phyloP scores from a whole-genome alignment of 2,113 vertebrate species.

The Athene cunicularia region DNA sequence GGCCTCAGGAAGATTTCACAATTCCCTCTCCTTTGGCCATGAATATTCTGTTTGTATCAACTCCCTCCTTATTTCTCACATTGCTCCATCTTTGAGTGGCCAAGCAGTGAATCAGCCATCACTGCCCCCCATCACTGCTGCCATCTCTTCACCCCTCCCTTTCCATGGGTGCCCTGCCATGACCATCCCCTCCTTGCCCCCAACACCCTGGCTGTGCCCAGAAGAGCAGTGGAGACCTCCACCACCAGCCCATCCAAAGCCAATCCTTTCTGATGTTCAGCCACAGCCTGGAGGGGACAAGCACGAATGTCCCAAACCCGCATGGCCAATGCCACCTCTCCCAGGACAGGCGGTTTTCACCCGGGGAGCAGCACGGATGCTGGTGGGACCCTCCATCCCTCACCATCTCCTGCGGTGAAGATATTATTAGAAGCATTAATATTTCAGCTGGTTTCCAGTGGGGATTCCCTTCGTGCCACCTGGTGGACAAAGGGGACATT shows the following conservation, averaged over 20 bases:
- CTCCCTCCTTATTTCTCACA: background rate
- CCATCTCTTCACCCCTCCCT: background rate
- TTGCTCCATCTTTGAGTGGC: fast-evolving
- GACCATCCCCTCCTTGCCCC: background rate
- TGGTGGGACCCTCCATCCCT: background rate
- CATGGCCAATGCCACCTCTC: background rate
- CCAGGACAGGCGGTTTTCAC: background rate
- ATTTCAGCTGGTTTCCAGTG: background rate
- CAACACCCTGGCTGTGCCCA: fast-evolving
- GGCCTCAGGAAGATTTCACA: background rate
- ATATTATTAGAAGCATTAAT: background rate
- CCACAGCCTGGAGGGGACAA: background rate
- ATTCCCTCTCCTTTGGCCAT: background rate
- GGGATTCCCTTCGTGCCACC: slow-evolving; percentile 52
- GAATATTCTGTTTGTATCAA: background rate
- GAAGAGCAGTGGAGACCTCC: fast-evolving
- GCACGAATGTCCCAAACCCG: background rate
- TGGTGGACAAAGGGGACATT: slow-evolving; percentile 48
- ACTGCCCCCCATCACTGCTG: fast-evolving
- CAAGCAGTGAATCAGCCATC: background rate
- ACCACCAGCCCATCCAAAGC: background rate
- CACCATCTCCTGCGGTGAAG: background rate
- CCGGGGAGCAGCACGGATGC: fast-evolving
- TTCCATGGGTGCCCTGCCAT: fast-evolving
- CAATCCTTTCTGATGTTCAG: background rate